phyloP scores from a whole-genome alignment of 2,113 vertebrate genomes.

The Lasiurus borealis region DNA sequence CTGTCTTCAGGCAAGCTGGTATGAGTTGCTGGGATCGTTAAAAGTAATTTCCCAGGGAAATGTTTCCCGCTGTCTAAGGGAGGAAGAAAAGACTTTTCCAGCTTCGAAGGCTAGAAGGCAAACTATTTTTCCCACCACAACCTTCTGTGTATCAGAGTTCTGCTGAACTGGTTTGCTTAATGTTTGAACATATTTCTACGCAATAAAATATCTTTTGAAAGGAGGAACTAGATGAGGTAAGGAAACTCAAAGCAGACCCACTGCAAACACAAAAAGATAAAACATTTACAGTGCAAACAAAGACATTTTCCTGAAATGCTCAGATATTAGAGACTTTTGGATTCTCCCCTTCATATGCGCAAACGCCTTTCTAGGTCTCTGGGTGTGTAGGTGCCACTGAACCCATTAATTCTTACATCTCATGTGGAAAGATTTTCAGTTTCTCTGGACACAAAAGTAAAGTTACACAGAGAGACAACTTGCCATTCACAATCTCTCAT shows the following conservation, averaged over 20 bases:
- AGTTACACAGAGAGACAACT: background rate
- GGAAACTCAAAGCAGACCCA: background rate
- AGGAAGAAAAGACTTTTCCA: background rate
- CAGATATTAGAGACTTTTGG: background rate
- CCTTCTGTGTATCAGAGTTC: background rate
- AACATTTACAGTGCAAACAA: background rate
- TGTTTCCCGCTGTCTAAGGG: background rate
- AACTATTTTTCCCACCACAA: background rate
- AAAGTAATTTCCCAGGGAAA: background rate
- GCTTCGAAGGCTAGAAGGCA: background rate
- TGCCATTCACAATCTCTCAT: background rate
- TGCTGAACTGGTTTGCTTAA: background rate
- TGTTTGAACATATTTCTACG: constrained; percentile 33
- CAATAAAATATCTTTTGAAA: constrained; percentile 32
- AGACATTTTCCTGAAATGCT: constrained; percentile 49
- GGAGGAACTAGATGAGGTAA: background rate
- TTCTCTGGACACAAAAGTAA: background rate
- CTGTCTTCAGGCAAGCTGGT: background rate
- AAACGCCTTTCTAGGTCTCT: background rate
- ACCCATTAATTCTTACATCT: background rate
- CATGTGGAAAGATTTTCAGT: background rate
- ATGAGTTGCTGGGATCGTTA: background rate
- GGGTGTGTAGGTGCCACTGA: background rate
- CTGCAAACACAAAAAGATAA: background rate
- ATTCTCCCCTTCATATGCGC: background rate